phyloP scores from a whole-genome alignment of 2,113 vertebrate species.

The Melanocharis versteri region DNA sequence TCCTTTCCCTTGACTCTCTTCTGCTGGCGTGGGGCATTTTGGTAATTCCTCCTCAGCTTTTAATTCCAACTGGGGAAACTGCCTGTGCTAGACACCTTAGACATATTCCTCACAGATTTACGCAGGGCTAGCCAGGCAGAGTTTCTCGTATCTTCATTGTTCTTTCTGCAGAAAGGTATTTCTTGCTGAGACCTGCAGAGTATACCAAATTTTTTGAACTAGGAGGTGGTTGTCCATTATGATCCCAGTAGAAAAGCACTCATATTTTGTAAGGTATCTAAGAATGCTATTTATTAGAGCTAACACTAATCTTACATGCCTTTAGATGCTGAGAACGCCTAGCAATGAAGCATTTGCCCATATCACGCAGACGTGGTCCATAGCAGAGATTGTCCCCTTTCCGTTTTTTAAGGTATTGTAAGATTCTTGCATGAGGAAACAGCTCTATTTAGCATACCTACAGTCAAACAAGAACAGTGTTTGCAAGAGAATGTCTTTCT shows the following conservation, averaged over 20 bases:
- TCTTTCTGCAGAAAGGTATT: background rate
- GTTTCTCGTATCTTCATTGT: background rate
- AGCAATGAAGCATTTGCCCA: background rate
- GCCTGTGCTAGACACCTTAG: background rate
- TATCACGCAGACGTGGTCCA: background rate
- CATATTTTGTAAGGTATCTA: background rate
- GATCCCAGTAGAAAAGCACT: background rate
- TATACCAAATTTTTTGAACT: background rate
- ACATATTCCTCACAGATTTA: background rate
- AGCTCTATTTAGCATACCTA: background rate
- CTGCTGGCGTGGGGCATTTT: background rate
- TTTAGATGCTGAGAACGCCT: background rate
- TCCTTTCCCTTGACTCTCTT: background rate
- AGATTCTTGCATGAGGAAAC: background rate
- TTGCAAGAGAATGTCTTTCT: background rate
- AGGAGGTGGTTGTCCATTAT: background rate
- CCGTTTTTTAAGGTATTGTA: background rate
- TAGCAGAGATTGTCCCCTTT: background rate
- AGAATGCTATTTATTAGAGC: background rate
- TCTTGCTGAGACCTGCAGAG: background rate
- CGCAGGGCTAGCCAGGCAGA: background rate
- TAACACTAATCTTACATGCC: background rate
- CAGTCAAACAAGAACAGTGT: background rate
- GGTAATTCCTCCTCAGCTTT: background rate
- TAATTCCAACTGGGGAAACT: background rate